Conservation (phyloP, 2,797 vertebrate species). For the Sylvia borin region DNA sequence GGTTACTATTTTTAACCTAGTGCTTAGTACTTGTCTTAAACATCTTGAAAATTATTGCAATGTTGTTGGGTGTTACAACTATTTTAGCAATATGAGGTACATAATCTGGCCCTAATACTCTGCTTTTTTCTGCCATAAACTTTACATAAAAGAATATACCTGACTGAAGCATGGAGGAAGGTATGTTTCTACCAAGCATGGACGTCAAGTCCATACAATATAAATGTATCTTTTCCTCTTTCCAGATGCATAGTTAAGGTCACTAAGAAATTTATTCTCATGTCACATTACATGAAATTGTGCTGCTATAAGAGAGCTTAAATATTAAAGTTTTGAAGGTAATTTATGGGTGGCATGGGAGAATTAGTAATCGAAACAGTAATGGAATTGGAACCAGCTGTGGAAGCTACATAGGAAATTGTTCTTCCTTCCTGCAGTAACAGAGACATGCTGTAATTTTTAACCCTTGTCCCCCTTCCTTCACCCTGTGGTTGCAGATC, state of each 20-base stretch:
- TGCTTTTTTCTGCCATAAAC: not conserved
- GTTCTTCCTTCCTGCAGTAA: constrained; percentile 71
- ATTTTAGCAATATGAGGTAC: not conserved
- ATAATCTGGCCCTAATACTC: not conserved
- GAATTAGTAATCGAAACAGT: constrained; percentile 70
- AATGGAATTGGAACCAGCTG: constrained; percentile 77
- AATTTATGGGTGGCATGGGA: constrained; percentile 74
- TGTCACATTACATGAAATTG: constrained; percentile 58
- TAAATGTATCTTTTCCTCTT: constrained; percentile 16
- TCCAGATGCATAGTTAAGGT: constrained; percentile 13
- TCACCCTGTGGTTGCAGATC: constrained; percentile 15
- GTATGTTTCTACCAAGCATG: not conserved
- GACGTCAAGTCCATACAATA: not conserved
- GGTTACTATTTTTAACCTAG: not conserved
- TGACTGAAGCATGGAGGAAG: not conserved
- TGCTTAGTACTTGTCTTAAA: not conserved
- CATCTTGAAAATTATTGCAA: not conserved
- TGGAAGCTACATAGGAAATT: constrained; percentile 72
- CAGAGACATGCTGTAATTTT: constrained; percentile 61
- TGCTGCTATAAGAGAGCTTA: constrained; percentile 41
- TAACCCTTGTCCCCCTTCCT: not conserved
- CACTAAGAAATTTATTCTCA: constrained; percentile 35
- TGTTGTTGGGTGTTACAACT: not conserved
- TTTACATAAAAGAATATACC: not conserved
- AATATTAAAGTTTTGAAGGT: constrained; percentile 59